phyloP scores from a whole-genome alignment of 2,797 vertebrate species.

The Diplodus sargus region DNA sequence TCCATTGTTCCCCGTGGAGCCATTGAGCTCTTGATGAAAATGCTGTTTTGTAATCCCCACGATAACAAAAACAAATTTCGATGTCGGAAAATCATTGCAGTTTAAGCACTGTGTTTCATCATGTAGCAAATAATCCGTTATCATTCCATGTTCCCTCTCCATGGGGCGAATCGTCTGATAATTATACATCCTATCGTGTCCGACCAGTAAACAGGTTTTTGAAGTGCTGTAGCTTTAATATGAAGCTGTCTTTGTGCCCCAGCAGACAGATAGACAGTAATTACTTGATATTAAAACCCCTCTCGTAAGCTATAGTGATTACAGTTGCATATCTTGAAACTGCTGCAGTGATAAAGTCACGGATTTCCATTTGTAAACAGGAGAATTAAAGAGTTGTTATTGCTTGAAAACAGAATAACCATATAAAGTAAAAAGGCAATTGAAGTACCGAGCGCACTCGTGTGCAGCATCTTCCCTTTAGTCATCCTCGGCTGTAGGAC shows the following conservation, averaged over 20 bases:
- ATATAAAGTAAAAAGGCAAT: not conserved
- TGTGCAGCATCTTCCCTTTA: not conserved
- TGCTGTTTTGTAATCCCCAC: conserved; percentile 42
- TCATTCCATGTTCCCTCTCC: conserved; percentile 53
- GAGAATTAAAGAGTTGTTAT: conserved; percentile 5
- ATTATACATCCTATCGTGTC: conserved; percentile 61
- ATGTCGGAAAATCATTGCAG: conserved; percentile 45
- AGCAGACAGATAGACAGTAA: conserved; percentile 64
- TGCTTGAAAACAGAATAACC: not conserved
- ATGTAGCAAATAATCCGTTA: conserved; percentile 50
- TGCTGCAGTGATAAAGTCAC: conserved; percentile 32
- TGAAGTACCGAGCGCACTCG: not conserved
- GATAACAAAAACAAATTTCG: conserved; percentile 57
- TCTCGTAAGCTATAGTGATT: conserved; percentile 62
- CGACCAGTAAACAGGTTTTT: conserved; percentile 69
- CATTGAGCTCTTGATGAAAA: conserved; percentile 47
- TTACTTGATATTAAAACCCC: conserved; percentile 69
- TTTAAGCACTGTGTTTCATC: conserved; percentile 50
- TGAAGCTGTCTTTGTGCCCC: conserved; percentile 55
- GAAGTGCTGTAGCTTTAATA: conserved; percentile 54
- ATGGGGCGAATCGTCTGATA: conserved; percentile 53
- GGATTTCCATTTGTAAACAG: conserved; percentile 29
- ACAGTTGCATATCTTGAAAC: conserved; percentile 56
- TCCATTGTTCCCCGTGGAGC: conserved; percentile 39
- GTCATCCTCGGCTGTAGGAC: not conserved